Evolutionary conservation across 2,888 invertebrate species (phyloP).

Genomic region (Amblyteles armatorius): DNA sequence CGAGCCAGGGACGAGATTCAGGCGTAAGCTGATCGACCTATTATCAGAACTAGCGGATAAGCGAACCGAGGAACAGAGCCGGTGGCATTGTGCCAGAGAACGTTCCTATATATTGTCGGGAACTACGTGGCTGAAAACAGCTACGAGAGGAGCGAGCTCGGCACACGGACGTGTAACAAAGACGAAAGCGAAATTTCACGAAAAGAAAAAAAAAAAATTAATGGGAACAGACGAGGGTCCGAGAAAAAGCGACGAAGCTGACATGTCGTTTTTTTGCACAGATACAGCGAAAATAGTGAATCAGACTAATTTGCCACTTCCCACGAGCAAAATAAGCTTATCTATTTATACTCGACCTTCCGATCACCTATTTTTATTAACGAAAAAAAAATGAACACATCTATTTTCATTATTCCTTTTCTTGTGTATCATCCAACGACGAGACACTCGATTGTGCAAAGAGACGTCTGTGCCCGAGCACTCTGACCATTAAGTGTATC

Average conservation of each 20-base stretch:
- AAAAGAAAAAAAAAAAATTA: conserved; percentile 16
- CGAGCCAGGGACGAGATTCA: conserved; percentile 30
- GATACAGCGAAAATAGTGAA: conserved; percentile 2
- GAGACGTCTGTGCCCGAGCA: neutral
- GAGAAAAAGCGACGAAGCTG: conserved; percentile 20
- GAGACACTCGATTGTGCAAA: conserved; percentile 16
- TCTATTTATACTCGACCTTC: conserved; percentile 8
- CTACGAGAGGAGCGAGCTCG: conserved; percentile 33
- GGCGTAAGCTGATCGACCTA: conserved; percentile 56
- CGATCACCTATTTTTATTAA: neutral
- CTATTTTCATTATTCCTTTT: neutral
- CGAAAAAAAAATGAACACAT: neutral
- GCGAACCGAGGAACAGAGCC: conserved; percentile 46
- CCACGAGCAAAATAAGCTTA: conserved; percentile 20
- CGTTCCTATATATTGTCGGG: conserved; percentile 50
- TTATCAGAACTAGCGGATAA: conserved; percentile 57
- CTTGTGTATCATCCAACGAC: neutral
- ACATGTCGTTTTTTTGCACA: conserved; percentile 16
- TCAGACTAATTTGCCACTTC: conserved; percentile 16
- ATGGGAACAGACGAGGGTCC: conserved; percentile 33
- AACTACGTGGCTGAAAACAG: conserved; percentile 49
- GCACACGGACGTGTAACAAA: conserved; percentile 33
- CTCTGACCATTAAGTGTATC: neutral
- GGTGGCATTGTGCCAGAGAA: conserved; percentile 55
- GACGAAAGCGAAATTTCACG: conserved; percentile 52